A percentile compares a stretch with the other conserved stretches of the same genome.
Conservation (phyloP, 2,888 invertebrate genomes). For the Protodeltote pygarga region DNA sequence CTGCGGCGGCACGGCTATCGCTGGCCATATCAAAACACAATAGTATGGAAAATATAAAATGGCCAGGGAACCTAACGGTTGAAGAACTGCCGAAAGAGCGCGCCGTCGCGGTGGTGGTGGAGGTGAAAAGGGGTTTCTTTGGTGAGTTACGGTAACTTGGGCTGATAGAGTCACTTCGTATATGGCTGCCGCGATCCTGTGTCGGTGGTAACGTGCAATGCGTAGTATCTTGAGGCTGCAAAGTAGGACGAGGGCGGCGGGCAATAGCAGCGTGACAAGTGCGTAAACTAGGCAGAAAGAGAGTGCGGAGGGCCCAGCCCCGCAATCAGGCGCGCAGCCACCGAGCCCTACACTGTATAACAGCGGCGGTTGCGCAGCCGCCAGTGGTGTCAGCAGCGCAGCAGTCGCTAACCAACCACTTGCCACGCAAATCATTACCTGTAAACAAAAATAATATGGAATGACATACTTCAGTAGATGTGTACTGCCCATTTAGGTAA, state of each 20-base stretch:
- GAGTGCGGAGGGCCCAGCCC: slow-evolving; percentile 86
- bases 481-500: no score
- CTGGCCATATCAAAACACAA: slow-evolving; percentile 90
- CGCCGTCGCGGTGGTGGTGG: slow-evolving; percentile 89
- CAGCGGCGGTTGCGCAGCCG: slow-evolving; percentile 85
- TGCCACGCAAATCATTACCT: slow-evolving; percentile 89
- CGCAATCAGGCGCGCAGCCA: slow-evolving; percentile 90
- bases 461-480: not conserved
- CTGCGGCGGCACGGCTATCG: slow-evolving; percentile 70
- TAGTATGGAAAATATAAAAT: slow-evolving; percentile 92
- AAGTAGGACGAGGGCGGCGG: slow-evolving; percentile 89
- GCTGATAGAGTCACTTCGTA: slow-evolving; percentile 94
- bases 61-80: slow-evolving; percentile 90
- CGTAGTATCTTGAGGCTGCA: slow-evolving; percentile 91
- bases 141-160: slow-evolving; percentile 94
- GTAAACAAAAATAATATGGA: slow-evolving; percentile 33
- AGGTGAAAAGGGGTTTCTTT: slow-evolving; percentile 92
- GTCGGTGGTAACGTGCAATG: slow-evolving; percentile 91
- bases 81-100: slow-evolving; percentile 90
- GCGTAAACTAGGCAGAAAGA: slow-evolving; percentile 90
- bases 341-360: slow-evolving; percentile 82
- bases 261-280: slow-evolving; percentile 88
- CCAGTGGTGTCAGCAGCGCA: slow-evolving; percentile 88
- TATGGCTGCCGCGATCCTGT: slow-evolving; percentile 94
- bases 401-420: slow-evolving; percentile 90